Evolutionary conservation across 1,140 invertebrate genomes (phyloP).

Genomic region (Globodera ellingtonae): DNA sequence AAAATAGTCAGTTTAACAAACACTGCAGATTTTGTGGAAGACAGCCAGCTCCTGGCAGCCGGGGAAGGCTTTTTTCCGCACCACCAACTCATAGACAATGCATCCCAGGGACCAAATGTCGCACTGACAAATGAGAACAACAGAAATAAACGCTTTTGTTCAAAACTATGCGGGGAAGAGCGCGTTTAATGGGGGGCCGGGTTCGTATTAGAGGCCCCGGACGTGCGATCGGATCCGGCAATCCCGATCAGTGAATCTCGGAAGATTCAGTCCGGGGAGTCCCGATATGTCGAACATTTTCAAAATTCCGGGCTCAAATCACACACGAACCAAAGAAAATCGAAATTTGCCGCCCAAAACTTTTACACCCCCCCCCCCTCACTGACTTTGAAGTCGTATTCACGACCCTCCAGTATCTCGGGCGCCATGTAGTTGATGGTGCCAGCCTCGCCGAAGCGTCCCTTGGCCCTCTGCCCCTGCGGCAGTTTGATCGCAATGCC

Average conservation of each 20-base stretch:
- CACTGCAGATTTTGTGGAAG: slow-evolving; percentile 36
- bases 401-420: slow-evolving; percentile 29
- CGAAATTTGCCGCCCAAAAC: too few species aligned
- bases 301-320: too few species aligned
- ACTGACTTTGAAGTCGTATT: slow-evolving; percentile 33
- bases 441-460: slow-evolving; percentile 26
- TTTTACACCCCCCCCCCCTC: too few species aligned
- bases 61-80: slow-evolving; percentile 26
- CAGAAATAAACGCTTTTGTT: not conserved
- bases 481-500: slow-evolving; percentile 22
- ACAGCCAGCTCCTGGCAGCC: slow-evolving; percentile 25
- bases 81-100: slow-evolving; percentile 34
- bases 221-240: too few species aligned
- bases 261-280: too few species aligned
- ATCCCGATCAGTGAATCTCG: too few species aligned
- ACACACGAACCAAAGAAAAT: too few species aligned
- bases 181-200: too few species aligned
- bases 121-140: not conserved
- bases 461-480: slow-evolving; percentile 24
- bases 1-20: not conserved
- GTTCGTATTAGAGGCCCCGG: too few species aligned
- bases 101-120: slow-evolving; percentile 39
- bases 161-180: too few species aligned
- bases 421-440: slow-evolving; percentile 39
- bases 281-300: too few species aligned